Conservation (phyloP, 2,888 invertebrate species). For the Leptogaster cylindrica region DNA sequence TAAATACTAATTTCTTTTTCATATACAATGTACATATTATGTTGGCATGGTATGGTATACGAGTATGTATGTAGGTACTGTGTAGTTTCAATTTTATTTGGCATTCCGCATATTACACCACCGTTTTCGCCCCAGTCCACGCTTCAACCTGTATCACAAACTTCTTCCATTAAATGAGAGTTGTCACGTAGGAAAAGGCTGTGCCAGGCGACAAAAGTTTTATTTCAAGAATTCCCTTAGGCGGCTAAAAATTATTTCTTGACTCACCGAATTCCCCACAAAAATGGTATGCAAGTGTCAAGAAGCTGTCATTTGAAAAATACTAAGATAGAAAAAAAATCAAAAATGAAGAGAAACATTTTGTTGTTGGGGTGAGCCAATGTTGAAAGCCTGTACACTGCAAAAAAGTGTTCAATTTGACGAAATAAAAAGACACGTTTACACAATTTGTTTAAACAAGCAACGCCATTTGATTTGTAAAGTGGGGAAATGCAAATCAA, state of each 20-base stretch:
- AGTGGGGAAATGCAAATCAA: constrained; percentile 37
- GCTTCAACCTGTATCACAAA: too few species aligned
- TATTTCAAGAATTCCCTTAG: constrained; percentile 20
- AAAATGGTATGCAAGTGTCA: constrained; percentile 27
- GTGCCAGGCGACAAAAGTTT: too few species aligned
- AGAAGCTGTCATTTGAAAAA: constrained; percentile 18
- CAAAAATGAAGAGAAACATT: not conserved
- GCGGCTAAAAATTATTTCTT: constrained; percentile 21
- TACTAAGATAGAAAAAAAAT: not conserved
- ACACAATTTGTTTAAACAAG: constrained; percentile 50
- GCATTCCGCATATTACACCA: too few species aligned
- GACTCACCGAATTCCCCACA: constrained; percentile 4
- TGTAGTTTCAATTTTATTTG: too few species aligned
- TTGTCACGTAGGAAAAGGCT: too few species aligned
- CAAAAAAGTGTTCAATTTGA: constrained; percentile 35
- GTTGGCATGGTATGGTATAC: too few species aligned
- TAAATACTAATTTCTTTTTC: too few species aligned
- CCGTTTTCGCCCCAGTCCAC: too few species aligned
- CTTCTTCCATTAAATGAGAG: too few species aligned
- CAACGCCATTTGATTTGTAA: constrained; percentile 36
- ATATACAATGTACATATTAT: too few species aligned
- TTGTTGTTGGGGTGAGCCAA: not conserved
- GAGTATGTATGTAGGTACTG: too few species aligned
- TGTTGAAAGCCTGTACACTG: constrained; percentile 2
- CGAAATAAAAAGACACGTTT: constrained; percentile 50